Evolutionary conservation across 2,113 vertebrate species (phyloP), one percentile per base, ranked within the genome.

Genomic region (Proteles cristata): DNA sequence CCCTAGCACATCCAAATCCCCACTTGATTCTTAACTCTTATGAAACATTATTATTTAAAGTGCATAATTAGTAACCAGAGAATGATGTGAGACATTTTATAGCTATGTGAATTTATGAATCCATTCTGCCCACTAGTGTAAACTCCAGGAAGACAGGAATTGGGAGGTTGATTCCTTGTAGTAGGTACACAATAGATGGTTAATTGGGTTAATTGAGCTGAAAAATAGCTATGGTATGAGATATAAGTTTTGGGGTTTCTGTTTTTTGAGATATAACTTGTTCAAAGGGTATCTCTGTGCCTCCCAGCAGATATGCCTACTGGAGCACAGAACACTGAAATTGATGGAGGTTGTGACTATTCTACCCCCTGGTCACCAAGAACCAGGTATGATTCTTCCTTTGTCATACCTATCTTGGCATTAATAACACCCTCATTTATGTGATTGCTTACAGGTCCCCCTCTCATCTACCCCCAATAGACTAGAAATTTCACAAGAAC

Each of bases 11-110:
- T 68, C 25, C 80, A 50, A 61, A 71, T 65, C 16, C 61, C 50
- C 23, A 79, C 43, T 92, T 50, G 71, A 58, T 50, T 92, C 82
- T 84, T 96, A 90, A 80, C 31, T 94, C 26, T 71, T 45, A 58
- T 16, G 58, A 81, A 63, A 71, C 73, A 21, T 66, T 90, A 50
- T 69, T 55, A 45, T 89, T 94, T 91, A 88, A 71, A 84, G 84
- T n/a, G 28, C 16, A 4, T 39, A 61, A 73, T 43, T 25, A 87
- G 35, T 81, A 26, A 43, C 61, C 74, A 28, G 31, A 85, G 68
- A 90, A 79, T 71, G 28, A 14, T 9, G 11, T 65, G 93, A 79
- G 73, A 45, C 19, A 53, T 53, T 87, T 39, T 43, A 11, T 26
- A 87, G 53, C 63, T 31, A 0, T 53, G 8, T 53, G 43, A 33